Conservation (phyloP, 2,797 vertebrate genomes). For the Pteropus rufus region DNA sequence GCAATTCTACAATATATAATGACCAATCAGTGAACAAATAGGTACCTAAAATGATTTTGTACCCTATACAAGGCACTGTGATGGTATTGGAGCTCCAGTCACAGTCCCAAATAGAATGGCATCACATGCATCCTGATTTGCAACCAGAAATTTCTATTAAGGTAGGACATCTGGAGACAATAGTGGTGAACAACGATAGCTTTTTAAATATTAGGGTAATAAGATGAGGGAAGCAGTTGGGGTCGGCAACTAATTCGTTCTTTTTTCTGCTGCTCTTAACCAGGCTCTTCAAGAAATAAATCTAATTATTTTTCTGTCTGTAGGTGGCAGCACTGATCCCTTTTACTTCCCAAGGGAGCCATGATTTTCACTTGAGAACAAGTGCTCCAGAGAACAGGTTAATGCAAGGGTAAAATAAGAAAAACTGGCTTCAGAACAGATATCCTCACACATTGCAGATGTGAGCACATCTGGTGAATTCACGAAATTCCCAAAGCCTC, state of each 20-base stretch:
- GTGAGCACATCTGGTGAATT: neutral
- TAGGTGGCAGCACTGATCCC: constrained; percentile 72
- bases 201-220: neutral
- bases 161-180: neutral
- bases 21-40: neutral
- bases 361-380: neutral
- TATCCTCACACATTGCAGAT: neutral
- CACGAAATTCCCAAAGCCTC: neutral
- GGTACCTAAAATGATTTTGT: no score
- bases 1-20: neutral
- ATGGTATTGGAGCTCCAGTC: neutral
- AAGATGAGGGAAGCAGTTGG: neutral
- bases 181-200: neutral
- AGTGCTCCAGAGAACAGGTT: neutral
- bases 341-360: neutral
- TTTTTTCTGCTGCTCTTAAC: neutral
- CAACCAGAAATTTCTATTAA: neutral
- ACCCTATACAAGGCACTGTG: neutral
- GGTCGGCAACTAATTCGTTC: neutral
- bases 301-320: neutral
- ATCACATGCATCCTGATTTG: neutral
- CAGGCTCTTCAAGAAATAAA: neutral
- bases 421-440: constrained; percentile 11
- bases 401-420: neutral
- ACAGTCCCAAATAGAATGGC: neutral